Base-by-base conservation (phyloP, 1,140 invertebrate species). In the Calliphora vicina region DNA sequence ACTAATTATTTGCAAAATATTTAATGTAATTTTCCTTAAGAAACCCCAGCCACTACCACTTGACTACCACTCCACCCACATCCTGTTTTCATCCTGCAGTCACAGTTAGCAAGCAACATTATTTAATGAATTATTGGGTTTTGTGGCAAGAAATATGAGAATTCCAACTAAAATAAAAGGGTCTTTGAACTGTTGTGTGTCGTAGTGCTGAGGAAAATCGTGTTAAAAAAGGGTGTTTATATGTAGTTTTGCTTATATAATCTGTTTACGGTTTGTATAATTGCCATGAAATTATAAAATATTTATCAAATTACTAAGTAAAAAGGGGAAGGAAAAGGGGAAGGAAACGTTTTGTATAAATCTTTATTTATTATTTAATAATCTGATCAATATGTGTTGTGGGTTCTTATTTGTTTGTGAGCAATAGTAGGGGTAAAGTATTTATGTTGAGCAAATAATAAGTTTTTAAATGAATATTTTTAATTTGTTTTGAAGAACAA, bases 1-100 rank as follows among this genome's bases (percentile, higher is more conserved):
- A 67, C 61, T 67, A 67, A 67, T 67, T 67, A 67, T 67, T 67
- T 67, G 61, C 61, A 67, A 67, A 67, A 67, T 67, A 67, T 67
- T 67, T 20, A 6, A 10, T 23, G 20, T 67, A 67, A 67, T 67
- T 67, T 23, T 67, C 25, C 61, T 67, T 67, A 67, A 23, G 61
- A 6, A 67, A 17, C 50, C n/a, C n/a, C 50, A 61, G n/a, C 50
- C 61, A 17, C 15, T 50, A 17, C 45, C 45, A 35, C 35, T 35
- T 5, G 35, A 8, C 6, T 35, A 35, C 10, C 4, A n/a, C 35
- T 35, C 5, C 5, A 35, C 6, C 35, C 35, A 35, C 35, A n/a
- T 50, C 45, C 45, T 50, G 12, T 50, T 50, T 8, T 17, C 0
- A 50, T 12, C 17, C 17, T 50, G 45, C 17, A n/a, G 12, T 50